Percentiles rank a stretch among this genome's conserved stretches.
phyloP scores from a whole-genome alignment of 2,888 invertebrate genomes.

The Dryobota labecula region DNA sequence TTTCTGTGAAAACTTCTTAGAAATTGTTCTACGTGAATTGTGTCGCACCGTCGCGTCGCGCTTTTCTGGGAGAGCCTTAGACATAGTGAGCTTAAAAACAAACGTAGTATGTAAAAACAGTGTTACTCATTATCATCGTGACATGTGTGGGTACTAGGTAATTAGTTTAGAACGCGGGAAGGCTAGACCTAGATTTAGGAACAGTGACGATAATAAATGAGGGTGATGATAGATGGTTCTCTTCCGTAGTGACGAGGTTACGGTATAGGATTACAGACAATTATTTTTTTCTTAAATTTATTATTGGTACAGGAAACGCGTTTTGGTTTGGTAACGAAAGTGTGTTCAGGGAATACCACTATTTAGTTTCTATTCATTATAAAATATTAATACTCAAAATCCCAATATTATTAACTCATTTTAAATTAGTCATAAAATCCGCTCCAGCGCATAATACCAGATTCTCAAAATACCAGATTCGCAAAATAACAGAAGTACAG shows the following conservation, averaged over 20 bases:
- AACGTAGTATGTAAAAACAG: slow-evolving; percentile 34
- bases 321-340: not conserved
- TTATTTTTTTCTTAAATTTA: not conserved
- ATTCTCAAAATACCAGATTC: too few relatives aligned
- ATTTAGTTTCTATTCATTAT: not conserved
- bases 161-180: slow-evolving; percentile 12
- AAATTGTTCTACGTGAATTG: not conserved
- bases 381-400: not conserved
- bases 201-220: slow-evolving; percentile 36
- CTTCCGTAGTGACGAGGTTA: slow-evolving; percentile 17
- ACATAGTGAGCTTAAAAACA: slow-evolving; percentile 29
- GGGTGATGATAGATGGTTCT: slow-evolving; percentile 47
- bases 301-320: not conserved
- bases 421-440: not conserved
- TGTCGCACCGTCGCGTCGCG: too few relatives aligned
- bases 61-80: not conserved
- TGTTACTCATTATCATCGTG: slow-evolving; percentile 28
- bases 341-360: not conserved
- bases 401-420: not conserved
- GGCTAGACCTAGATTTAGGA: slow-evolving; percentile 43
- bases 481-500: too few relatives aligned
- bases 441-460: too few relatives aligned
- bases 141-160: slow-evolving; percentile 53
- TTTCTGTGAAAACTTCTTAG: not conserved
- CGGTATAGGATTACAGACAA: slow-evolving; percentile 21